Evolutionary conservation across 2,113 vertebrate species (phyloP), one percentile per base, ranked within the genome.

Genomic region (Artemisiospiza belli): DNA sequence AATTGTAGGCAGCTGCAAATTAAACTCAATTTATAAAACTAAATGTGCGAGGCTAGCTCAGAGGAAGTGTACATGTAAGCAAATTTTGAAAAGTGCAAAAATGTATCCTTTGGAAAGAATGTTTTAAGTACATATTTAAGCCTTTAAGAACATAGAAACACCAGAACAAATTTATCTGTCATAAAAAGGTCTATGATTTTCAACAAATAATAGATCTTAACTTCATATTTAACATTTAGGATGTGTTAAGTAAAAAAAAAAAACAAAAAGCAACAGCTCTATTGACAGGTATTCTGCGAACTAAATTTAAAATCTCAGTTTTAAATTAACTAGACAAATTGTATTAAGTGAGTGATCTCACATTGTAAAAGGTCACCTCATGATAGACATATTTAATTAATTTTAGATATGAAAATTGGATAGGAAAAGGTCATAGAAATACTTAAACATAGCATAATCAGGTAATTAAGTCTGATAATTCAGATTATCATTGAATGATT

Each of bases 401-500:
- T 91, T 94, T 82, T 72, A 81, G 66, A 68, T 89, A 89, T 39
- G 69, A 94, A 94, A 94, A 95, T 95, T 72, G 46, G 77, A 72
- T 77, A 87, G 19, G 77, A 91, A 95, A 94, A 96, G 77, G 94
- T 95, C 94, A 95, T 64, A 86, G 77, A 81, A 92, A 72, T 86
- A n/a, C 73, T 95, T 95, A 91, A 94, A 89, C 30, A 68, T 52
- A 94, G 14, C 77, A 94, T 95, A 92, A 95, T 96, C 87, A 94
- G 41, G 44, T 92, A 95, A 94, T 95, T 89, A 96, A 95, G 47
- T 92, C 76, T 87, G n/a, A 94, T 89, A 95, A 92, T 94, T 95
- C 87, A 78, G 58, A 89, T 88, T 46, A 80, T 93, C 39, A 81
- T 39, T 82, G 54, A 87, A 46, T 89, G 58, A 94, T 95, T 95